These are phyloP conservation scores for Hymenopus coronatus DNA, from an alignment of 2,888 invertebrate genomes.

Conservation along the genomic window DNA sequence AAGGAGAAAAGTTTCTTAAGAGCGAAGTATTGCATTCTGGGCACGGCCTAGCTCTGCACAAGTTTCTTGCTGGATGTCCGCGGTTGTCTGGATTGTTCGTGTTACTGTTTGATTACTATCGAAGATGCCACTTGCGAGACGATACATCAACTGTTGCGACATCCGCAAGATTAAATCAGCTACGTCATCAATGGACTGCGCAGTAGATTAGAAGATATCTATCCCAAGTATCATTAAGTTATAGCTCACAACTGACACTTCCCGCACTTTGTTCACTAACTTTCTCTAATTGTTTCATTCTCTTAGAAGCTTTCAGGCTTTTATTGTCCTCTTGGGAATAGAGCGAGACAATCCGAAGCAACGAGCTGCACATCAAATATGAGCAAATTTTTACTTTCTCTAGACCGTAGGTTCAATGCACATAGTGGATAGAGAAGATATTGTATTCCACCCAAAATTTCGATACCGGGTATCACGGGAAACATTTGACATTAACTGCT, in stretches of 20 bases:
- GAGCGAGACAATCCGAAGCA: too few relatives aligned
- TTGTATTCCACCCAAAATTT: too few relatives aligned
- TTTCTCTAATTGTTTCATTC: not conserved
- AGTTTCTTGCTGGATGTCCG: not conserved
- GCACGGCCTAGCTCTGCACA: not conserved
- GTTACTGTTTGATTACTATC: not conserved
- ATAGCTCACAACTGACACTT: not conserved
- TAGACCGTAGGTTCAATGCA: too few relatives aligned
- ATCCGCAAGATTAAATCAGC: not conserved
- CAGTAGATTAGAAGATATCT: not conserved
- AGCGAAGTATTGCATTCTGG: not conserved
- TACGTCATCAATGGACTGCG: not conserved
- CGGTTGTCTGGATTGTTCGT: not conserved
- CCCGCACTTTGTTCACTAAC: not conserved
- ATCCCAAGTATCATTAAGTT: not conserved
- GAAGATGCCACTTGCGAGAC: not conserved
- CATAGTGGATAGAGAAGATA: too few relatives aligned
- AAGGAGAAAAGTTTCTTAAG: not conserved
- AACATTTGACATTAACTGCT: too few relatives aligned
- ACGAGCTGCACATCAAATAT: too few relatives aligned
- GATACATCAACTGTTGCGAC: not conserved
- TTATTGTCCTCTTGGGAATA: too few relatives aligned
- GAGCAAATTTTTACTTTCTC: too few relatives aligned
- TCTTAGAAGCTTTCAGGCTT: too few relatives aligned
- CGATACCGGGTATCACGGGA: too few relatives aligned